Base-by-base conservation (phyloP, 2,113 vertebrate species). In the Ciconia boyciana region DNA sequence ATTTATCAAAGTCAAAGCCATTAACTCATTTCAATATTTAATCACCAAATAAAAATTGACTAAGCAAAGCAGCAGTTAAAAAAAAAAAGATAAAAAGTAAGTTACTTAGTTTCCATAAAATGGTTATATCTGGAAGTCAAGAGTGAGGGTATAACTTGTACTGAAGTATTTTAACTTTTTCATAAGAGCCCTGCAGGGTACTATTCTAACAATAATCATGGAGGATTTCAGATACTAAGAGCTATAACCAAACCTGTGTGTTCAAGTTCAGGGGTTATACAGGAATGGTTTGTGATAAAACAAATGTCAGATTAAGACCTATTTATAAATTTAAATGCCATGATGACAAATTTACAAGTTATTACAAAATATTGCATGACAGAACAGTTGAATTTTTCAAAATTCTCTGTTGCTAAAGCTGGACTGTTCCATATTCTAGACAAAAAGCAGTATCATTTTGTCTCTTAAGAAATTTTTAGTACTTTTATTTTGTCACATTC, bases 151-250 rank as follows among this genome's bases (percentile, higher is more conserved):
- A 10, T 55, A 81, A 58, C 24, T 94, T 62, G 22, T 39, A 29
- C 10, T 75, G n/a, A 88, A 81, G 22, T 86, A 41, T 43, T 80
- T 80, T 93, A 88, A 75, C 58, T 46, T 96, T 94, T 96, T 88
- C 22, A 34, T 52, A 89, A 92, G 11, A 85, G 17, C 34, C 12
- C 49, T 66, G 22, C 8, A 75, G 54, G 49, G 36, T n/a, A 55
- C 48, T 70, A 31, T 83, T 87, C 24, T 86, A 95, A 86, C 62
- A 94, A 90, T 68, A 93, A 78, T 65, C 21, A 54, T 62, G n/a
- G 77, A 84, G 41, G n/a, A 31, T 83, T 92, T 55, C 29, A 64
- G 20, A 60, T 34, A 66, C 9, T 74, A 89, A 71, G 62, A 62
- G 20, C 32, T 69, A 39, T 58, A 93, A 88, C 11, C 49, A 77